phyloP scores from a whole-genome alignment of 1,140 invertebrate genomes.

The Lasioglossum albipes region DNA sequence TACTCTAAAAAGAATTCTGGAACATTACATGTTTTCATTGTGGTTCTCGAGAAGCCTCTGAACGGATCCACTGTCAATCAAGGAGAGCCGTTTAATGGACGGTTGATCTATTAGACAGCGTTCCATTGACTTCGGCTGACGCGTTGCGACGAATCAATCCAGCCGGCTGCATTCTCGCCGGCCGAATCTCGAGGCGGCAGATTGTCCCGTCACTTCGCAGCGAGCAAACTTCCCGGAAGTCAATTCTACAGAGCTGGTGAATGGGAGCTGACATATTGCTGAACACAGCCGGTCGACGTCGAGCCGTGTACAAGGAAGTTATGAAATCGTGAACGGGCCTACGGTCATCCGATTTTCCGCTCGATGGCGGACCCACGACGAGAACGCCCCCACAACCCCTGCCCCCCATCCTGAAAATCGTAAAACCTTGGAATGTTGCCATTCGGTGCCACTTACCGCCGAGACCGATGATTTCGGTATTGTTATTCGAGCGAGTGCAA shows the following conservation, averaged over 20 bases:
- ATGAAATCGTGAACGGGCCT: constrained; percentile 21
- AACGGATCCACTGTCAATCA: too few species aligned
- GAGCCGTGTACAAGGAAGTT: constrained; percentile 9
- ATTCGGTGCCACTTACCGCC: background rate
- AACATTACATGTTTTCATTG: too few species aligned
- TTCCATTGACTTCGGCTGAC: constrained; percentile 1
- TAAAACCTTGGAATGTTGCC: background rate
- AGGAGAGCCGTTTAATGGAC: too few species aligned
- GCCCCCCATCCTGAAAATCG: background rate
- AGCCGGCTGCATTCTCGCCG: constrained; percentile 1
- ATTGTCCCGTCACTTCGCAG: constrained; percentile 1
- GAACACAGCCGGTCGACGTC: background rate
- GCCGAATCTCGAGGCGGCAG: background rate
- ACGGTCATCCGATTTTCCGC: constrained; percentile 18
- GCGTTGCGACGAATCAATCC: constrained; percentile 25
- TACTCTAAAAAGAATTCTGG: too few species aligned
- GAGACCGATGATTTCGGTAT: background rate
- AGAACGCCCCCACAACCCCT: background rate
- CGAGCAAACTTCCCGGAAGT: constrained; percentile 16
- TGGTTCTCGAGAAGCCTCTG: too few species aligned
- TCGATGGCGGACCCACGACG: background rate
- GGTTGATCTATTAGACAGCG: constrained; percentile 20
- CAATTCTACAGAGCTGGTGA: constrained; percentile 1
- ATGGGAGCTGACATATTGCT: constrained; percentile 23
- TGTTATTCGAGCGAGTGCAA: background rate